Evolutionary conservation across 2,888 invertebrate species (phyloP), one percentile per base, ranked within the genome.

Genomic region (Ganaspis brasiliensis): DNA sequence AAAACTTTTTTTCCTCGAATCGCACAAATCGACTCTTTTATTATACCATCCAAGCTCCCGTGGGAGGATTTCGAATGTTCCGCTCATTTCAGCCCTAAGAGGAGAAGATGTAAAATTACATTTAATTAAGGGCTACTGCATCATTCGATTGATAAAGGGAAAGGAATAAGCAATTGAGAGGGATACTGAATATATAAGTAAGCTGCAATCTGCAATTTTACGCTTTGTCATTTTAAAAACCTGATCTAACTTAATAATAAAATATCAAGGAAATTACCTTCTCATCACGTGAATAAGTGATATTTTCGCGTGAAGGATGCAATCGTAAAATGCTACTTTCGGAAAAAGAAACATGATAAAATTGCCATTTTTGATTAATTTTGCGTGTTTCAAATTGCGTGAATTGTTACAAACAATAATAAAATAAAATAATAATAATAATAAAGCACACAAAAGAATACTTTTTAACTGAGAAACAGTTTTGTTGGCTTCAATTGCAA

Each of bases 11-110:
- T 67, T 40, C 67, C 67, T 67, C 45, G 45, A 67, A 24, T 67
- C 40, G 40, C 40, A 40, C 67, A 24, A 67, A 45, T 67, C 45
- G 45, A 40, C 40, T 67, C 67, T 40, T 67, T 67, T 40, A 67
- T 67, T 67, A 63, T 49, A 52, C 52, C 67, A 14, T n/a, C 14
- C 45, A 37, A 37, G 45, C 67, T 67, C 67, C 67, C 67, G 40
- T 72, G 59, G 63, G 74, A 71, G 45, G 57, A 75, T 75, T 78
- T 78, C 74, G 37, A 70, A 78, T 75, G 71, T n/a, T 37, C n/a
- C 56, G 37, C 70, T 72, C 59, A 57, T 70, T 75, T 19, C 74
- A 73, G 70, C 73, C 75, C 55, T 37, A 56, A 35, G 74, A 72
- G 67, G 59, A 72, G 73, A 76, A 74, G 40, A 45, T 40, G 24